Evolutionary conservation across 2,888 invertebrate species (phyloP), one percentile per base, ranked within the genome.

Genomic region (Dicranocentrus wangi): DNA sequence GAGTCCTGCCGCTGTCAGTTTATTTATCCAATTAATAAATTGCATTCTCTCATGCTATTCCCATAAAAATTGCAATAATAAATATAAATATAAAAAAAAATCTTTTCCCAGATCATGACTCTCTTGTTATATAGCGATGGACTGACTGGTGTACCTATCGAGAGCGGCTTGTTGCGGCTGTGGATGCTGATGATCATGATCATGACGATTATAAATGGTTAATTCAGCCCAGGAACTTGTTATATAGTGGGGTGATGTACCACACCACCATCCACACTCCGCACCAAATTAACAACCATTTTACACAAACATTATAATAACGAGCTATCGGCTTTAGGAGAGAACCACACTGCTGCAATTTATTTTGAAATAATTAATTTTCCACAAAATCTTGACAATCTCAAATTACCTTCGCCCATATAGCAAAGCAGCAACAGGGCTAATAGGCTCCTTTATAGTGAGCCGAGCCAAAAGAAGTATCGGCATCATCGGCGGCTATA

Each of bases 21-120:
- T 32, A 78, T 70, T 78, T 71, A 71, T 43, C 68, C 71, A 79
- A 79, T 79, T 79, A 79, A 79, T 79, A 71, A 63, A 78, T 69
- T 70, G 63, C 70, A 13, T 70, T 78, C 25, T 70, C 32, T 43
- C 66, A 66, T 66, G 58, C 66, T 23, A 66, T 27, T 47, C 42
- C 28, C 66, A 60, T 75, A 66, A 66, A 58, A 63, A 66, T 55
- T 58, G 19, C 47, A 43, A 58, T 75, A 53, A 66, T 75, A 43
- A 75, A 75, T n/a, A n/a, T n/a, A n/a, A n/a, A n/a, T n/a, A n/a
- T n/a, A 43, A 32, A 32, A 32, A 32, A 32, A 10, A 32, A 25
- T 71, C n/a, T 63, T 71, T 23, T 25, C 10, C 39, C 19, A 47
- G 47, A 47, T 10, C 47, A 47, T n/a, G 7, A 10, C 32, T 32